Conservation (phyloP, 1,140 invertebrate species). For the Epicauta chinensis region DNA sequence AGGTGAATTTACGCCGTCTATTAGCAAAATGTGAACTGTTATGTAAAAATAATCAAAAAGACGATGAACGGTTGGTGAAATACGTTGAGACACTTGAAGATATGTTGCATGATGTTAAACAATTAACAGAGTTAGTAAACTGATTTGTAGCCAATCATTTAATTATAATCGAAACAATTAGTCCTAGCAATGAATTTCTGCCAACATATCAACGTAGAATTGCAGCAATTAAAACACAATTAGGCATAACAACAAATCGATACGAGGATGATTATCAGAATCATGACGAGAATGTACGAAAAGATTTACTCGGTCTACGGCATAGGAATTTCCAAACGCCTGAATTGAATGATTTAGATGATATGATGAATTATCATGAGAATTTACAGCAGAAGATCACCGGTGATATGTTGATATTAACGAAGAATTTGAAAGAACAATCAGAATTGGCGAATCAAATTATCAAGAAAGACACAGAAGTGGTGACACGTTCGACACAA, state of each 20-base stretch:
- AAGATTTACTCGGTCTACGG: conserved; percentile 31
- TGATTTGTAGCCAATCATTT: background rate
- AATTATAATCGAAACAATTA: conserved; percentile 1
- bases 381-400: conserved; percentile 87
- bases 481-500: conserved; percentile 66
- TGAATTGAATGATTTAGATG: conserved; percentile 64
- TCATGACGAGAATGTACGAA: conserved; percentile 23
- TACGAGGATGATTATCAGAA: conserved; percentile 22
- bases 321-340: conserved; percentile 27
- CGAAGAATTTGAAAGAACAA: conserved; percentile 83
- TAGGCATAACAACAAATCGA: conserved; percentile 26
- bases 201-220: conserved; percentile 28
- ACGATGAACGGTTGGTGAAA: conserved; percentile 64
- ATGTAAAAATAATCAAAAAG: conserved; percentile 59
- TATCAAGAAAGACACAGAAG: conserved; percentile 80
- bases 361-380: conserved; percentile 76
- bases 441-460: conserved; percentile 77
- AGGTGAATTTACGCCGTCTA: conserved; percentile 65
- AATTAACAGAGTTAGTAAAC: conserved; percentile 50
- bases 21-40: conserved; percentile 64
- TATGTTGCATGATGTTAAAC: conserved; percentile 61
- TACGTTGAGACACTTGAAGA: conserved; percentile 62
- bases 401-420: conserved; percentile 85
- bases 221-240: conserved; percentile 19
- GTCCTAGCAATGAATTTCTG: conserved; percentile 23